phyloP scores from a whole-genome alignment of 2,888 invertebrate species.

The Oscheius sp. region DNA sequence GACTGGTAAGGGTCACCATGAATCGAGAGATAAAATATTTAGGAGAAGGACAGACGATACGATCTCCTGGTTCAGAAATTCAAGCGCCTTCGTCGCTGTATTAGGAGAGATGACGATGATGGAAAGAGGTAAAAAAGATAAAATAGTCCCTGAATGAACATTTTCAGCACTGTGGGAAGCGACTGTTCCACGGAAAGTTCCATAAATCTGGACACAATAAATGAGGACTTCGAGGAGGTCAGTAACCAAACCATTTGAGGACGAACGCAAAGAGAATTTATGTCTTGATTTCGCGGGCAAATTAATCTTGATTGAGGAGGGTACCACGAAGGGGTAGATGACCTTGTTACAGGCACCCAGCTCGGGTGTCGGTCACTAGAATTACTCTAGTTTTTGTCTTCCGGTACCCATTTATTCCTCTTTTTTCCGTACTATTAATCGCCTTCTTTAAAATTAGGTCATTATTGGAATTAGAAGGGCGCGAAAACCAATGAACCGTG shows the following conservation, averaged over 20 bases:
- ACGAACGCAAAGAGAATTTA: not conserved
- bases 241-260: constrained; percentile 14
- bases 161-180: constrained; percentile 58
- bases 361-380: not conserved
- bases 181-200: constrained; percentile 68
- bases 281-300: constrained; percentile 27
- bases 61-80: constrained; percentile 69
- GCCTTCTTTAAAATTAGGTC: constrained; percentile 11
- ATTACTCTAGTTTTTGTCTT: not conserved
- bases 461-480: constrained; percentile 26
- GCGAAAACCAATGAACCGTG: constrained; percentile 17
- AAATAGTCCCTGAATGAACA: not conserved
- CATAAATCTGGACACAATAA: constrained; percentile 68
- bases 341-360: constrained; percentile 30
- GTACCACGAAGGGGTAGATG: constrained; percentile 21
- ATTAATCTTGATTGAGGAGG: constrained; percentile 34
- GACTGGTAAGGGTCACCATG: constrained; percentile 46
- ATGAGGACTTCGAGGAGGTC: constrained; percentile 72
- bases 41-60: constrained; percentile 71
- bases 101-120: constrained; percentile 48
- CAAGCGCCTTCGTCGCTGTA: constrained; percentile 57
- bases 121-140: constrained; percentile 13
- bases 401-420: not conserved
- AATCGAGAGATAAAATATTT: not conserved
- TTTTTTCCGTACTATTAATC: not conserved